Conservation (phyloP, 35 echinoderm and acorn worm species). For the Apostichopus parvimensis region DNA sequence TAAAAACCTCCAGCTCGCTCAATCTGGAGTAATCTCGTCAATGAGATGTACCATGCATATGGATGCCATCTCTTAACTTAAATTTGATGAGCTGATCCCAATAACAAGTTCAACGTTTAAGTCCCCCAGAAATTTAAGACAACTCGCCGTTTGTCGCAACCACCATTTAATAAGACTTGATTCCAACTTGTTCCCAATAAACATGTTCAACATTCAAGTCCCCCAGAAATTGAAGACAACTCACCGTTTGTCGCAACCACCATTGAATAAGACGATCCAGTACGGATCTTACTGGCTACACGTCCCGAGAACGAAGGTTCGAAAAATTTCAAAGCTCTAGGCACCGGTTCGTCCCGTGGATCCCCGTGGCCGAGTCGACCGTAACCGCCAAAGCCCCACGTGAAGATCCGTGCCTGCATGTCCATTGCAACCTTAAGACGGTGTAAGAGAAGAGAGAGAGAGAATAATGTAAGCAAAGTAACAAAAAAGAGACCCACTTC, state of each 20-base stretch:
- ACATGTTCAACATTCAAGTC: not conserved
- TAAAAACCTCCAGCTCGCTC: too few relatives aligned
- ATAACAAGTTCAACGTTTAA: too few relatives aligned
- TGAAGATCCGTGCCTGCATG: slow-evolving; percentile 88
- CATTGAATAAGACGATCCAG: slow-evolving; percentile 87
- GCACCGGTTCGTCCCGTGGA: slow-evolving; percentile 84
- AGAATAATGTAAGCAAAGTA: too few relatives aligned
- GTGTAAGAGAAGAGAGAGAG: too few relatives aligned
- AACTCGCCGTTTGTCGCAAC: too few relatives aligned
- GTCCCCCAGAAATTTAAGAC: too few relatives aligned
- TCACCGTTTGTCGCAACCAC: slow-evolving; percentile 71
- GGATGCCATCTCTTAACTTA: too few relatives aligned
- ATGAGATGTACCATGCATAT: too few relatives aligned
- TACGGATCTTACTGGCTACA: slow-evolving; percentile 50
- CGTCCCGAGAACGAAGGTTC: slow-evolving; percentile 51
- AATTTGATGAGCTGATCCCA: too few relatives aligned
- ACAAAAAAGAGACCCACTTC: too few relatives aligned
- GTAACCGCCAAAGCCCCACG: slow-evolving; percentile 97
- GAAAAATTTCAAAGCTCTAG: slow-evolving; percentile 78
- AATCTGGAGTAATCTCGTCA: too few relatives aligned
- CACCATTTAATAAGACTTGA: too few relatives aligned
- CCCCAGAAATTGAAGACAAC: not conserved
- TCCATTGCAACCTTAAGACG: slow-evolving; percentile 82
- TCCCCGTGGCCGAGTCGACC: slow-evolving; percentile 86
- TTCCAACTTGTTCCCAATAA: not conserved